Evolutionary conservation across 2,113 vertebrate genomes (phyloP).

Genomic region (Pomatorhinus ruficollis): DNA sequence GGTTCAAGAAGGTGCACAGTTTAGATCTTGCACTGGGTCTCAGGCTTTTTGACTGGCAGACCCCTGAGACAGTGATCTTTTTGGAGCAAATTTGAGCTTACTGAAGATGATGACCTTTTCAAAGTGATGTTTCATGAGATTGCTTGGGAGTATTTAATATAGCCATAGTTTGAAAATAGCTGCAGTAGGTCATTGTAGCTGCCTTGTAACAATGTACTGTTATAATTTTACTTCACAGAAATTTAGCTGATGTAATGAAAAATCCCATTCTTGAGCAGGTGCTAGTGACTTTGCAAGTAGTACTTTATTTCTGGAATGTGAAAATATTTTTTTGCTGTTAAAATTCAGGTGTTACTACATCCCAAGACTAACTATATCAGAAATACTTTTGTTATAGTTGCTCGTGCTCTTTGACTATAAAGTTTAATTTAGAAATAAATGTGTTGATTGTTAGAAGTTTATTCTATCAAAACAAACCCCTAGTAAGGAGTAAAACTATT

Average conservation of each 20-base stretch:
- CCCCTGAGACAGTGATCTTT: not conserved
- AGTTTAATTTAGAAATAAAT: not conserved
- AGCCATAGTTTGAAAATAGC: not conserved
- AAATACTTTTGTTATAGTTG: not conserved
- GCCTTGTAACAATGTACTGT: not conserved
- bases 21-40: not conserved
- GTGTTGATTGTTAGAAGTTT: not conserved
- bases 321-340: not conserved
- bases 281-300: not conserved
- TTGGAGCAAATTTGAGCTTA: not conserved
- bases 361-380: not conserved
- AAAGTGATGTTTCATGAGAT: not conserved
- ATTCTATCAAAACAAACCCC: not conserved
- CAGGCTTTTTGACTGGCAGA: not conserved
- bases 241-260: not conserved
- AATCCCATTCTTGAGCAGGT: not conserved
- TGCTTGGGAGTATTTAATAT: not conserved
- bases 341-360: not conserved
- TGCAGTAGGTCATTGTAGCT: not conserved
- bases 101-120: not conserved
- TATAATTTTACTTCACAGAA: not conserved
- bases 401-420: not conserved
- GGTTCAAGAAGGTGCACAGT: not conserved
- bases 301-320: not conserved
- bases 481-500: not conserved